Base-by-base conservation (phyloP, 2,888 invertebrate species). In the Drosophila kambysellisi region DNA sequence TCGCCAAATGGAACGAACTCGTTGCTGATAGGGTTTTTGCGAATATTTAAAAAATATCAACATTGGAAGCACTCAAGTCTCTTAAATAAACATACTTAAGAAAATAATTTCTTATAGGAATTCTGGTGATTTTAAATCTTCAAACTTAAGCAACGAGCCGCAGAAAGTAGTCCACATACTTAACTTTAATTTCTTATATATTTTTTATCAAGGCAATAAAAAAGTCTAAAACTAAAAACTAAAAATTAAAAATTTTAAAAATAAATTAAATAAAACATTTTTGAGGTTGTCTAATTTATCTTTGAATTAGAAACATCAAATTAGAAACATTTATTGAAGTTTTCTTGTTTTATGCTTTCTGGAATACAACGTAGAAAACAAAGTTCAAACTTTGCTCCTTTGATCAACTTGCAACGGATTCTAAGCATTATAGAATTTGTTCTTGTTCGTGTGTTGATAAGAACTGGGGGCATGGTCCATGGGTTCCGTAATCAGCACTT, bases 401-500 rank as follows among this genome's bases (percentile, higher is more conserved):
- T 37, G 29, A 15, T 50, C n/a, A 51, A 39, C 33, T n/a, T 5
- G 2, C 20, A 25, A 8, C 32, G 32, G n/a, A 20, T 12, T 17
- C 20, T 29, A 37, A 12, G 53, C 61, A 62, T 69, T 3, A 41
- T 65, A 39, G 37, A 65, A 59, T 58, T 33, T 17, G 17, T 61
- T 57, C 32, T 29, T 53, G 54, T n/a, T 46, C 6, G 30, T 3
- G n/a, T 8, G 12, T 58, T 80, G 82, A 82, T 82, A 81, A 83
- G 74, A 61, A 15, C 29, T 29, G 41, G 53, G 67, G 48, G 58
- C 71, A 65, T 77, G 83, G 54, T 58, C 67, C 70, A 71, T 57
- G 63, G 25, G 32, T 39, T 25, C 29, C 56, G 63, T 83, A 82
- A 82, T 82, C 82, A 72, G 81, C 50, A 59, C 15, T 58, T 53